Percentiles rank a stretch among this genome's conserved stretches.
Conservation (phyloP, 2,888 invertebrate species). For the Sminthurides aquaticus region DNA sequence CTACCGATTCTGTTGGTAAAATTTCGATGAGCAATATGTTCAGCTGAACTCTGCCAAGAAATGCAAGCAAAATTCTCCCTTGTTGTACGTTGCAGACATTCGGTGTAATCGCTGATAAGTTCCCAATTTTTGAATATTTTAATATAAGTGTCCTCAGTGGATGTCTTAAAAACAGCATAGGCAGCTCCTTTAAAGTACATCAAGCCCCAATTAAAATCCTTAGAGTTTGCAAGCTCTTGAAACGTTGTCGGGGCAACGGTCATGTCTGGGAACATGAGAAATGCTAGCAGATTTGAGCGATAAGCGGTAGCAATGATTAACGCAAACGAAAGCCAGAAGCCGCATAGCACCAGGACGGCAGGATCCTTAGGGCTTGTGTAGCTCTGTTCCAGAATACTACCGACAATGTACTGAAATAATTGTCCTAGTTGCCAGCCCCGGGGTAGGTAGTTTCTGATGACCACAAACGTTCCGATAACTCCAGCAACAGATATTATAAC, state of each 20-base stretch:
- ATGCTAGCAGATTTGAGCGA: constrained; percentile 30
- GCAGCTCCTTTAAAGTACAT: constrained; percentile 29
- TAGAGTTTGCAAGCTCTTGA: constrained; percentile 28
- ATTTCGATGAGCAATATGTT: constrained; percentile 30
- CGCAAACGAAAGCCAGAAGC: constrained; percentile 28
- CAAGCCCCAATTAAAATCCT: constrained; percentile 27
- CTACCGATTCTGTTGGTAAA: constrained; percentile 29
- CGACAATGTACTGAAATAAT: background rate
- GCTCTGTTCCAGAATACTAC: constrained; percentile 1
- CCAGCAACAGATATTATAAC: background rate
- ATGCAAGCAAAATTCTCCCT: constrained; percentile 31
- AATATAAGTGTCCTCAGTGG: constrained; percentile 31
- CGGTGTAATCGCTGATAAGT: constrained; percentile 24
- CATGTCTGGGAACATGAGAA: constrained; percentile 31
- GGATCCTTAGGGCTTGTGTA: background rate
- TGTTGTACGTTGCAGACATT: constrained; percentile 27
- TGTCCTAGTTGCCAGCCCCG: background rate
- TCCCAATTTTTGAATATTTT: constrained; percentile 31
- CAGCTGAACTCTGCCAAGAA: constrained; percentile 33
- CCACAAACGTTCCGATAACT: background rate
- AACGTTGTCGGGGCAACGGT: constrained; percentile 31
- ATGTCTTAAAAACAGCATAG: constrained; percentile 29
- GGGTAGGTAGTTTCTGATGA: background rate
- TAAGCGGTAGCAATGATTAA: constrained; percentile 31
- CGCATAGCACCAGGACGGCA: constrained; percentile 7